phyloP scores from a whole-genome alignment of 2,113 vertebrate genomes.

The Octodon degus region DNA sequence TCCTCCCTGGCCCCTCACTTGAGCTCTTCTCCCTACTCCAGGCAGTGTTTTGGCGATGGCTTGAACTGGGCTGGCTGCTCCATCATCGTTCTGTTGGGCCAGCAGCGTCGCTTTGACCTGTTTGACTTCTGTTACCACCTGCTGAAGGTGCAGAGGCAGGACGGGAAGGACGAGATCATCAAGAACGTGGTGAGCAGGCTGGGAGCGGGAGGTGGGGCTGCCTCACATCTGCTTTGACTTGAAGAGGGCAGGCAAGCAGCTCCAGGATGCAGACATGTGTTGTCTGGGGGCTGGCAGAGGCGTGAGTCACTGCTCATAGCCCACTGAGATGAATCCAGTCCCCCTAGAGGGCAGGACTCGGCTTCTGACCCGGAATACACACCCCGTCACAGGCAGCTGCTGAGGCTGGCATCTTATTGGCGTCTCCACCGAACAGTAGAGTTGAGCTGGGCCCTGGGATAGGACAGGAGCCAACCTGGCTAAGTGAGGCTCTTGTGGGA shows the following conservation, averaged over 20 bases:
- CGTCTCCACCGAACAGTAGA: fast-evolving
- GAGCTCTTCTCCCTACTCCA: conserved; percentile 70
- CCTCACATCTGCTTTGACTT: not conserved
- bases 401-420: not conserved
- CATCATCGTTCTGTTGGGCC: conserved; percentile 97
- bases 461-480: fast-evolving
- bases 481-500: not conserved
- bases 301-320: not conserved
- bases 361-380: not conserved
- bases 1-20: not conserved
- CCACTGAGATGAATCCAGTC: not conserved
- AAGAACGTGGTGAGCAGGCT: conserved; percentile 95
- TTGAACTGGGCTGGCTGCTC: conserved; percentile 99
- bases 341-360: not conserved
- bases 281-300: fast-evolving
- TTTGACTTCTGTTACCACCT: conserved; percentile 99
- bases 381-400: not conserved
- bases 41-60: conserved; percentile 98
- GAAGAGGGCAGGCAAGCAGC: not conserved
- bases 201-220: not conserved
- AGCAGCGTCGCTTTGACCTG: conserved; percentile 98
- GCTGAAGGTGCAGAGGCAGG: conserved; percentile 98
- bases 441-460: fast-evolving
- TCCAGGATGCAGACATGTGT: not conserved
- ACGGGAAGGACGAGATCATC: conserved; percentile 99